Evolutionary conservation across 1,140 invertebrate species (phyloP), one percentile per base, ranked within the genome.

Genomic region (Nautilus pompilius): DNA sequence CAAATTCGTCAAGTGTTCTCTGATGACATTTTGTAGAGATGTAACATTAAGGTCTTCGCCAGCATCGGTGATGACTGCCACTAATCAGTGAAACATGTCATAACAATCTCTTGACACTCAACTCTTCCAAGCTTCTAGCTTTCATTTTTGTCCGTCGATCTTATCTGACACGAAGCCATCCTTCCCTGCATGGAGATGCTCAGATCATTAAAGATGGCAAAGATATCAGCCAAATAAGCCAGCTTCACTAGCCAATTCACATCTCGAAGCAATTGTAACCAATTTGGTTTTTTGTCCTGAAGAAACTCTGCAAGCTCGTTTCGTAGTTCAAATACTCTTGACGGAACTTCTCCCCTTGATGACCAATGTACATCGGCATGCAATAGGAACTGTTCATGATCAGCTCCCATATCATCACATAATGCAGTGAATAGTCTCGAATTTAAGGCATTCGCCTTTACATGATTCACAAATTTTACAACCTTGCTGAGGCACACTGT

Each of bases 401-500:
- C 45, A 51, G 58, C 45, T 45, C 22, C 45, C 36, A 60, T 49
- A 13, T 24, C 26, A 29, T 60, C 58, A 60, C 58, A 60, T 60
- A 49, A 49, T 49, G 20, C 30, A 33, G 58, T 45, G 2, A 60
- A 60, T 29, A 51, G 45, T 59, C 57, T 59, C 1, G 34, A 59
- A 59, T 59, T 59, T 57, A 45, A 51, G 30, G 45, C 36, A 48
- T 60, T 51, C 22, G 41, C 2, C 22, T 60, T 60, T 45, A 60
- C 58, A 48, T 49, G 45, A 30, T 60, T 60, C 1, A 60, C 58
- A 49, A 60, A 49, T 36, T 58, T 58, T 24, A 60, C 34, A 29
- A 60, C 58, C 2, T 60, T 29, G 30, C 58, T 60, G 34, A 49
- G n/a, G 58, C 45, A 60, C 58, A 60, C 45, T 49, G 46, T 49